A percentile compares a stretch with the other conserved stretches of the same genome.
These are phyloP conservation scores for Synanthedon formicaeformis DNA, from an alignment of 2,888 invertebrate species.

Conservation along the genomic window DNA sequence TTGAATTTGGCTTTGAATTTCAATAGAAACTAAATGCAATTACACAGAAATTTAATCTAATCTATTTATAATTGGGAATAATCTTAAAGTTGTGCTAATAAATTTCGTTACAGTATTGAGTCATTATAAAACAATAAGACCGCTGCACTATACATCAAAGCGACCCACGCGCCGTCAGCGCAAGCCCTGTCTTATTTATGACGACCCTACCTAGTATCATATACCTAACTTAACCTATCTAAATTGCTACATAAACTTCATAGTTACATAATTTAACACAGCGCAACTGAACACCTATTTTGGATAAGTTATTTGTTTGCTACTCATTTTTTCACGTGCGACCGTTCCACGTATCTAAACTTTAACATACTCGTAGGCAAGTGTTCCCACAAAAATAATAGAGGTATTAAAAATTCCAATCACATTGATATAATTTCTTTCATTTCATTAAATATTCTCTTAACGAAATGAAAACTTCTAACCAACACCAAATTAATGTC, in stretches of 20 bases:
- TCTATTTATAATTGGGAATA: too few species aligned
- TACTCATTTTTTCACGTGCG: too few species aligned
- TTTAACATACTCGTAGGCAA: too few species aligned
- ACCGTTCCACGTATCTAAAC: too few species aligned
- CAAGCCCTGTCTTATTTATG: conserved; percentile 45
- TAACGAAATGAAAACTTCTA: background rate
- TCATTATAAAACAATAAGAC: conserved; percentile 63
- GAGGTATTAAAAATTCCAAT: background rate
- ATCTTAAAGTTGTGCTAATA: background rate
- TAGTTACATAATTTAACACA: background rate
- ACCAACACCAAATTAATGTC: background rate
- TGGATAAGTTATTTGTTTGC: background rate
- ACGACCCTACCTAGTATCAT: conserved; percentile 31
- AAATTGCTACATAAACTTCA: conserved; percentile 5
- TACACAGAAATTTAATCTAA: too few species aligned
- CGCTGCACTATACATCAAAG: conserved; percentile 42
- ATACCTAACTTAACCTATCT: conserved; percentile 1
- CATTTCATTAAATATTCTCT: too few species aligned
- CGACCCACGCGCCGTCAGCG: conserved; percentile 52
- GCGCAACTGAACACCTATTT: background rate
- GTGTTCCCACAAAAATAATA: too few species aligned
- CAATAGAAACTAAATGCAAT: too few species aligned
- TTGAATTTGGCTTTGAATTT: too few species aligned
- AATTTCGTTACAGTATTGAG: conserved; percentile 30
- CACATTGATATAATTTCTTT: background rate